Evolutionary conservation across 2,113 vertebrate species (phyloP).

Genomic region (Suricata suricatta): DNA sequence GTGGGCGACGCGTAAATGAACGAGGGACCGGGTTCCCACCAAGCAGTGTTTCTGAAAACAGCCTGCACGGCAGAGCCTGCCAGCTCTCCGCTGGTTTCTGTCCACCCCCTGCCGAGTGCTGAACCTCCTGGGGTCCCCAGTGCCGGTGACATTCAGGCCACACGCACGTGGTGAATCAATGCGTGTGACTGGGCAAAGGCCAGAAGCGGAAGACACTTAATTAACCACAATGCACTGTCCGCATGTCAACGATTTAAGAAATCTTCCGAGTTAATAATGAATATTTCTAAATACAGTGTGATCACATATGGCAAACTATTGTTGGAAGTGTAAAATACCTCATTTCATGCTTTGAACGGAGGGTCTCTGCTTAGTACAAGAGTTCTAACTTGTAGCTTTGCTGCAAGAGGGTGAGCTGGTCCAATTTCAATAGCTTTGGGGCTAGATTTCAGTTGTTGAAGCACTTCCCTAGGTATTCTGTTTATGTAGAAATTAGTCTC

Average conservation of each 20-base stretch:
- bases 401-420: not conserved
- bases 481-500: not conserved
- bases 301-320: accelerated
- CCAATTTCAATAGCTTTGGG: not conserved
- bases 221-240: not conserved
- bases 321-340: not conserved
- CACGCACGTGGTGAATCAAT: not conserved
- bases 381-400: not conserved
- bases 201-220: not conserved
- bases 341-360: not conserved
- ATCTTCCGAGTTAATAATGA: not conserved
- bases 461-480: slow-evolving; percentile 10
- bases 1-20: not conserved
- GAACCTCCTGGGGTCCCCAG: not conserved
- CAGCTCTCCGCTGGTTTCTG: not conserved
- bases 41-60: not conserved
- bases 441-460: not conserved
- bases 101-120: not conserved
- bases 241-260: not conserved
- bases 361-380: not conserved
- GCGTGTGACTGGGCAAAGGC: not conserved
- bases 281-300: not conserved
- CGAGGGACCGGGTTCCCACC: not conserved
- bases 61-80: not conserved
- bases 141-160: not conserved